Base-by-base conservation (phyloP, 2,888 invertebrate genomes). In the Saturnia japonica region DNA sequence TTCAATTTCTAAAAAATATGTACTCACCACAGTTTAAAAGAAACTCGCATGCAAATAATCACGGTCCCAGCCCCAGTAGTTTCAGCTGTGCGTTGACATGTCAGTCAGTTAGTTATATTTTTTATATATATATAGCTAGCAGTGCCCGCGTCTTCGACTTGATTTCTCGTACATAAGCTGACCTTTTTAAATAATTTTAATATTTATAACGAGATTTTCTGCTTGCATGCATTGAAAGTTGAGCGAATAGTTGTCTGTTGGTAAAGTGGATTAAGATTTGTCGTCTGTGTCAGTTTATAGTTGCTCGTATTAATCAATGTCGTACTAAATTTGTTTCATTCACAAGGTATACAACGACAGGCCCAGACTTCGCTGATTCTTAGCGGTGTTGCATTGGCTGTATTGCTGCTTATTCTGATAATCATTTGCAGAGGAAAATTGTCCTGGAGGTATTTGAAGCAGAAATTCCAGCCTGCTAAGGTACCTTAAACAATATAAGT, bases 401-500 rank as follows among this genome's bases (percentile, higher is more conserved):
- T 91, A 1, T 73, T 93, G 73, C 76, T 91, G 72, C 79, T 92
- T 0, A 78, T 90, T 0, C 75, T 93, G 70, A 85, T 91, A 75
- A 81, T 91, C 67, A 74, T 91, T 9, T 93, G 92, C 77, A 84
- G 88, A 0, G 88, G 88, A 28, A 88, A 85, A 71, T 74, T 92
- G 67, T 88, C 91, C 9, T 91, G 93, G 92, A 84, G 88, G 74
- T 90, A 86, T 72, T 80, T 93, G 73, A 92, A 92, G 76, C 91
- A 93, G 76, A 93, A 90, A 79, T 85, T 93, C 71, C 93, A 91
- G 75, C 93, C 91, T 1, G 79, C 90, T 7, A 93, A 93, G 91
- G 93, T 93, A 80, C 34, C 51, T 12, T 54, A 54, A 9, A 22
- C 16, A 1, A n/a, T 43, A 43, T 43, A 34, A 45, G 16, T 47